Base-by-base conservation (phyloP, 1,140 invertebrate genomes). In the Drosophila equinoxialis region DNA sequence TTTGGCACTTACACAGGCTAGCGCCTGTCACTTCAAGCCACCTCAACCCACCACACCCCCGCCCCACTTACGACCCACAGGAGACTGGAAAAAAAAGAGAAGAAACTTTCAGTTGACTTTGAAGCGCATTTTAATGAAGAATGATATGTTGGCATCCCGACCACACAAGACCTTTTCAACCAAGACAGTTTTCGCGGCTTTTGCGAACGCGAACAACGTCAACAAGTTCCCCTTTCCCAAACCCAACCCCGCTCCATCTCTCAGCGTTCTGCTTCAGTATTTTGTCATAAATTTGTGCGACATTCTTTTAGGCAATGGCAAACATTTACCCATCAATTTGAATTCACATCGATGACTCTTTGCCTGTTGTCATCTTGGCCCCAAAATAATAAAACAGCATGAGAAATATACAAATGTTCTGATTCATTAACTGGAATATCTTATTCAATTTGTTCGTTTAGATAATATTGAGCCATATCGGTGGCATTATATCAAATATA, bases 1-100 rank as follows among this genome's bases (percentile, higher is more conserved):
- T 90, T 90, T 90, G 85, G 86, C 85, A 90, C 85, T 90, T 90
- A 90, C 85, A 90, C 78, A 90, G 86, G 87, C 85, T 75, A 85
- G 79, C 83, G 85, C 86, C 85, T 79, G 84, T 80, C 85, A 90
- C 72, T 81, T 79, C 58, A 42, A 60, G 39, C 76, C 55, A 67
- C 77, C 30, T 30, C 55, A 72, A 65, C 66, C 69, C 63, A 63
- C 41, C 14, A 55, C 68, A 61, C 71, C 55, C 20, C 65, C 48
- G 11, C 20, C 35, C 5, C 8, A 6, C 35, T 37, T 37, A 11
- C 35, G 35, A 37, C 35, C 8, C 35, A 37, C 60, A 69, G 30
- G 30, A 30, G 30, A 30, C 30, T 30, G 6, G 3, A 30, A 30
- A 6, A 30, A 30, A 30, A 76, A 64, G 3, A 64, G 3, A 26